Percentiles rank a stretch among this genome's conserved stretches.
Evolutionary conservation across 2,797 vertebrate genomes (phyloP).

Genomic region (Spea hammondii): DNA sequence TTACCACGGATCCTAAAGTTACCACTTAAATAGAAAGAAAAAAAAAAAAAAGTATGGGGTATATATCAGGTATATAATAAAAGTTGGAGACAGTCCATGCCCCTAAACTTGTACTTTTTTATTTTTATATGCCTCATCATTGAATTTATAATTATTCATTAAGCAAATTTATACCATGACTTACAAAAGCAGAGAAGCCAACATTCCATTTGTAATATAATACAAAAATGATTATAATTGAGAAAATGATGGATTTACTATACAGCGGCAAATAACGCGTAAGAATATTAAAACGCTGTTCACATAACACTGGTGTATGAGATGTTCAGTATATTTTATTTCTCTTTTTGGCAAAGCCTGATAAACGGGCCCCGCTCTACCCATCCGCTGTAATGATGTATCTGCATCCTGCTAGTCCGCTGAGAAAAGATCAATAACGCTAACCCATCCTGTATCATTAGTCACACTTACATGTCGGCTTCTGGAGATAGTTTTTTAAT

Average conservation of each 20-base stretch:
- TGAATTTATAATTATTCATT: no score
- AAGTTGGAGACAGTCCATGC: no score
- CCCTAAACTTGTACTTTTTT: no score
- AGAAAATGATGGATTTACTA: not conserved
- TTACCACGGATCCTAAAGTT: no score
- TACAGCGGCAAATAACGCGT: not conserved
- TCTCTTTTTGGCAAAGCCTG: not conserved
- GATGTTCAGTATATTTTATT: not conserved
- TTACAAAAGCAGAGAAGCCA: no score
- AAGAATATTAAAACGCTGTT: constrained; percentile 1
- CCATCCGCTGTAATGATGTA: constrained; percentile 12
- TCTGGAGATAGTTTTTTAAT: constrained; percentile 1
- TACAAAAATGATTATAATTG: no score
- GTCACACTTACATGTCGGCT: not conserved
- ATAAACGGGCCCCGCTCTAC: constrained; percentile 24
- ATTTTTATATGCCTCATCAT: no score
- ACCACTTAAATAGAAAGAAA: no score
- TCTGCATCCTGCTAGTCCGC: constrained; percentile 20
- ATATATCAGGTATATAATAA: no score
- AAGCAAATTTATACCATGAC: no score
- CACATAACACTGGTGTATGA: not conserved
- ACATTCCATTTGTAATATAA: no score
- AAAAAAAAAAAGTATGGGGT: no score
- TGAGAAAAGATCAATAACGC: constrained; percentile 27
- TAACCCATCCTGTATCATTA: constrained; percentile 1